These are phyloP conservation scores for Mimas tiliae DNA, from an alignment of 2,888 invertebrate genomes.

Conservation along the genomic window DNA sequence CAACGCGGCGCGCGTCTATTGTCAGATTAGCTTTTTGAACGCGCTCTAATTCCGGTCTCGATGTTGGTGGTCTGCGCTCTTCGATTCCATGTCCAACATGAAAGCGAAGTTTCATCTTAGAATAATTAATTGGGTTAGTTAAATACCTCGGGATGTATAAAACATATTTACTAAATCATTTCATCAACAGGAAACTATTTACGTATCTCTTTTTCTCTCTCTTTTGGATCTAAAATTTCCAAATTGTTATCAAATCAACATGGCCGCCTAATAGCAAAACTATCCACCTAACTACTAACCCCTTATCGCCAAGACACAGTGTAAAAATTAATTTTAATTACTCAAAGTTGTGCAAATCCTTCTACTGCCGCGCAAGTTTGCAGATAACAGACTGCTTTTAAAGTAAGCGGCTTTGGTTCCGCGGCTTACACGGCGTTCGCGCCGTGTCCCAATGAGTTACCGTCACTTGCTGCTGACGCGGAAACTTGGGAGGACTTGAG, in stretches of 20 bases:
- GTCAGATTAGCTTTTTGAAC: conserved; percentile 69
- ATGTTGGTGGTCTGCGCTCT: conserved; percentile 63
- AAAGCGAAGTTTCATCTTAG: too few relatives aligned
- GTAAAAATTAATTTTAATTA: conserved; percentile 51
- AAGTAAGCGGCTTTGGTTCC: conserved; percentile 69
- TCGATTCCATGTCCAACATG: conserved; percentile 37
- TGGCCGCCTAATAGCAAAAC: neutral
- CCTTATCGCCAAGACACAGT: conserved; percentile 27
- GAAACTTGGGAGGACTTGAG: conserved; percentile 9
- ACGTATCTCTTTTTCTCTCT: too few relatives aligned
- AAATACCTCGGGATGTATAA: neutral
- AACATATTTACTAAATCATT: too few relatives aligned
- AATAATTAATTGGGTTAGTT: neutral
- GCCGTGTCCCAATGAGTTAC: conserved; percentile 14
- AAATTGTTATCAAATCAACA: too few relatives aligned
- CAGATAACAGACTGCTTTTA: conserved; percentile 63
- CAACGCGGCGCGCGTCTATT: conserved; percentile 62
- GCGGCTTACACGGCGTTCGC: conserved; percentile 24
- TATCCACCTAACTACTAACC: neutral
- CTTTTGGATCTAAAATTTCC: too few relatives aligned
- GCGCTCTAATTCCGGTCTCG: conserved; percentile 59
- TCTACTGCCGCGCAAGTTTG: conserved; percentile 31
- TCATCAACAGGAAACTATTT: too few relatives aligned
- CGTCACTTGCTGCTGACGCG: conserved; percentile 6
- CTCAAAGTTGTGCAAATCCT: conserved; percentile 31